Conservation (phyloP, 2,888 invertebrate species). For the Ganaspis brasiliensis region DNA sequence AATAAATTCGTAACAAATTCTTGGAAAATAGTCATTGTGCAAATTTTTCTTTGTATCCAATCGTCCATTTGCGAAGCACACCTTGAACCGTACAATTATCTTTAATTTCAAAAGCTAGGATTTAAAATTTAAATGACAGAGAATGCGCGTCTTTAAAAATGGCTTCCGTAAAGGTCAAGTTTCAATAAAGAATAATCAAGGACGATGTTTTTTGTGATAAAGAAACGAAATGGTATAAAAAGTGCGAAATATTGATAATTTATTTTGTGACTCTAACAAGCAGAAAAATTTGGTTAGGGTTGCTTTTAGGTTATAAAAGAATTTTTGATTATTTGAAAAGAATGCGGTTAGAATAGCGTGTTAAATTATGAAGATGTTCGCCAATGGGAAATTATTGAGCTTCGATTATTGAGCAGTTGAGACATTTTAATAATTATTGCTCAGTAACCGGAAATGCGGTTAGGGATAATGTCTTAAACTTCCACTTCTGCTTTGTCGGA, state of each 20-base stretch:
- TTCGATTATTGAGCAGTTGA: constrained; percentile 13
- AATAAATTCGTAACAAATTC: too few species aligned
- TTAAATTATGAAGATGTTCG: background rate
- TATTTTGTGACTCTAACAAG: too few species aligned
- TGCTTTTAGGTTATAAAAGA: background rate
- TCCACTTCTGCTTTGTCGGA: constrained; percentile 10
- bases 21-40: background rate
- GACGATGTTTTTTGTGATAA: too few species aligned
- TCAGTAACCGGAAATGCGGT: constrained; percentile 19
- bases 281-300: background rate
- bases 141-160: background rate
- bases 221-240: too few species aligned
- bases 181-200: too few species aligned
- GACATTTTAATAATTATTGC: constrained; percentile 16
- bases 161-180: background rate
- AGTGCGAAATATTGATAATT: too few species aligned
- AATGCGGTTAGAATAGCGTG: constrained; percentile 11
- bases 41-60: background rate
- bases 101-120: constrained; percentile 4
- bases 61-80: background rate
- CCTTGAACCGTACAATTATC: background rate
- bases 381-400: constrained; percentile 31
- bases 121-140: constrained; percentile 13
- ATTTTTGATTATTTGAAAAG: background rate
- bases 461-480: constrained; percentile 3